Conservation (phyloP, 2,888 invertebrate species). For the Drosophila melanosoma region DNA sequence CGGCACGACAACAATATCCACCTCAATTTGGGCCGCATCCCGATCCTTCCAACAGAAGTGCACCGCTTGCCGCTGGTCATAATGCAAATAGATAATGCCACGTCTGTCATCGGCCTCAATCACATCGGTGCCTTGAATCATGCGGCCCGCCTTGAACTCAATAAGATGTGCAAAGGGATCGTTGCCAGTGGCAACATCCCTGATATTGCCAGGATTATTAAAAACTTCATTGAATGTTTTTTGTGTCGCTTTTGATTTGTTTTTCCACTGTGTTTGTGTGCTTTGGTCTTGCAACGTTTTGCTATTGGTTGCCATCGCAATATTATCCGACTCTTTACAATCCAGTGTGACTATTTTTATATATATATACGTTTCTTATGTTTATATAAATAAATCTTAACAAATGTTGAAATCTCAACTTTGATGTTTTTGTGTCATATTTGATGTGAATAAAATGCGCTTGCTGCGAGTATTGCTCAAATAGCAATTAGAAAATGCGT, state of each 20-base stretch:
- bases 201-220: not conserved
- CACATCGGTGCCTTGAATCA: constrained; percentile 94
- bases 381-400: not conserved
- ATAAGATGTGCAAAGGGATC: constrained; percentile 88
- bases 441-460: constrained; percentile 3
- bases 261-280: not conserved
- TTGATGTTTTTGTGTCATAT: constrained; percentile 11
- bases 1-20: constrained; percentile 98
- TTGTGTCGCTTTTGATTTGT: not conserved
- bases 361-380: not conserved
- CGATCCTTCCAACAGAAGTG: constrained; percentile 99
- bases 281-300: not conserved
- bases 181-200: not conserved
- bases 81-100: constrained; percentile 97
- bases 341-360: constrained; percentile 22
- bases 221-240: no score
- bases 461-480: constrained; percentile 32
- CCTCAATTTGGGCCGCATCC: constrained; percentile 92
- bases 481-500: constrained; percentile 52
- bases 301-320: not conserved
- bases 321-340: not conserved
- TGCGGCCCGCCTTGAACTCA: constrained; percentile 98
- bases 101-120: constrained; percentile 97
- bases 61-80: constrained; percentile 97
- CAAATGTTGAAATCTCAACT: not conserved